Conservation (phyloP, 1,140 invertebrate genomes). For the Ridgeia piscesae region DNA sequence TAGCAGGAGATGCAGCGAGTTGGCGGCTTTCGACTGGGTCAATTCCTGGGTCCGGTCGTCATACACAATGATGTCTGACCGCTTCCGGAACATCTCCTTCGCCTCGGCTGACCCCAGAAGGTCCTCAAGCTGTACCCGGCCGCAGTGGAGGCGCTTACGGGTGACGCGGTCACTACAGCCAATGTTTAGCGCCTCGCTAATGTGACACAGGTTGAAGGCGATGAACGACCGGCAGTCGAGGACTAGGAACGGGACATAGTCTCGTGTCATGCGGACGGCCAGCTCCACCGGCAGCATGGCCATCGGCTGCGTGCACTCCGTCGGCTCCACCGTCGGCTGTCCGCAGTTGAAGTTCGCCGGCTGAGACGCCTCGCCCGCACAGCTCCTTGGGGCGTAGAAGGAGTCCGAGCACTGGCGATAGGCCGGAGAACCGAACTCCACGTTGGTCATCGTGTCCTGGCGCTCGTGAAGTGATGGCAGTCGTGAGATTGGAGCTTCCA, state of each 20-base stretch:
- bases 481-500: not conserved
- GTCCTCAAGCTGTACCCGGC: constrained; percentile 70
- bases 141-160: constrained; percentile 68
- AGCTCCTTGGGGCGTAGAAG: not conserved
- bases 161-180: constrained; percentile 76
- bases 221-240: constrained; percentile 75
- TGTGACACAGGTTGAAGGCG: constrained; percentile 72
- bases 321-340: not conserved
- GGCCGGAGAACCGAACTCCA: not conserved
- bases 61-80: constrained; percentile 69
- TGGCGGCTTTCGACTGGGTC: not conserved
- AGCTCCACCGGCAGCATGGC: not conserved
- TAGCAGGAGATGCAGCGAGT: not conserved
- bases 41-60: constrained; percentile 61
- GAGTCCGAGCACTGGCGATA: not conserved
- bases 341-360: not conserved
- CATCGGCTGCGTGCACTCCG: not conserved
- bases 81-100: constrained; percentile 67
- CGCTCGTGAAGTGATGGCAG: not conserved
- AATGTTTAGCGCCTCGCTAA: constrained; percentile 73
- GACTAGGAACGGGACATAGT: constrained; percentile 58
- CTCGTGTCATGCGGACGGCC: not conserved
- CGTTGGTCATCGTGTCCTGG: not conserved
- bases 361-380: not conserved
- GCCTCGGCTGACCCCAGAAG: constrained; percentile 65